Evolutionary conservation across 2,797 vertebrate species (phyloP).

Genomic region (Bovichtus variegatus): DNA sequence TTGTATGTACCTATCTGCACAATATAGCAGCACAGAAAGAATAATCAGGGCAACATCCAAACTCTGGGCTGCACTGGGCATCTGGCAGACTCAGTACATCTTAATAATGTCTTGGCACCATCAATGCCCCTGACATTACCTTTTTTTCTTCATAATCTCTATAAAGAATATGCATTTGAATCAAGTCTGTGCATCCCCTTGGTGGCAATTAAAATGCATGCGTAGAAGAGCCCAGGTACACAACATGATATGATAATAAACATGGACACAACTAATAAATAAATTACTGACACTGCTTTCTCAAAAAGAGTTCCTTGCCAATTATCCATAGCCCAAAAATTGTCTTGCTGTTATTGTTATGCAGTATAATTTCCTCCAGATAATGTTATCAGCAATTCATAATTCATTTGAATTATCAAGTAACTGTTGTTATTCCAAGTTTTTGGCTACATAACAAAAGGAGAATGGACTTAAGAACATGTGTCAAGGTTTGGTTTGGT

Average conservation of each 20-base stretch:
- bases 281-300: not conserved
- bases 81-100: conserved; percentile 39
- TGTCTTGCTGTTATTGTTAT: not conserved
- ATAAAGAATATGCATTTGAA: conserved; percentile 4
- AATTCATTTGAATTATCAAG: not conserved
- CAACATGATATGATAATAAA: conserved; percentile 18
- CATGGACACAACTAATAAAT: not conserved
- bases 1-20: not conserved
- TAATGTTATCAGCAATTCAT: not conserved
- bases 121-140: conserved; percentile 4
- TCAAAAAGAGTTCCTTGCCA: not conserved
- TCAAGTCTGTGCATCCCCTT: conserved; percentile 4
- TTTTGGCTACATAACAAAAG: no score
- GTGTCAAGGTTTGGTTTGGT: conserved; percentile 27
- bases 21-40: not conserved
- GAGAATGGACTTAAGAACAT: no score
- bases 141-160: conserved; percentile 17
- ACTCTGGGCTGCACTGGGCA: conserved; percentile 2
- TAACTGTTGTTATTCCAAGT: not conserved
- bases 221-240: conserved; percentile 7
- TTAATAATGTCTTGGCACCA: conserved; percentile 28
- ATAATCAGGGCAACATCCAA: conserved; percentile 19
- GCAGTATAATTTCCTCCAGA: not conserved
- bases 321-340: conserved; percentile 4
- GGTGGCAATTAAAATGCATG: conserved; percentile 21